Conservation (phyloP, 2,888 invertebrate genomes). For the Schizotus pectinicornis region DNA sequence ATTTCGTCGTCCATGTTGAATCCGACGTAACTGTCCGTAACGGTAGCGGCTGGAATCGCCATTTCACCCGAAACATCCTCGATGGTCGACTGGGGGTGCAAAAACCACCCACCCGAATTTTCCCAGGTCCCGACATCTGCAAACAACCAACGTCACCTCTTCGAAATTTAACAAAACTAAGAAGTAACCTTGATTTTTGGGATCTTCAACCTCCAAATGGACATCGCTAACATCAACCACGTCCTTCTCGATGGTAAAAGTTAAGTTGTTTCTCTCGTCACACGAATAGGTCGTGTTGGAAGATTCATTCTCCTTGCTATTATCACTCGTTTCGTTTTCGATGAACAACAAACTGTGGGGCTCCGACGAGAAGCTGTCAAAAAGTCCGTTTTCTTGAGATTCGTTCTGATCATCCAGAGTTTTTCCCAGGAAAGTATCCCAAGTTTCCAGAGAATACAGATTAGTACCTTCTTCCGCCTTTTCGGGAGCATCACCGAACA, state of each 20-base stretch:
- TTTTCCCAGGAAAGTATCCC: constrained; percentile 57
- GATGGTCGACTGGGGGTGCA: constrained; percentile 55
- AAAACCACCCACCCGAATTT: constrained; percentile 56
- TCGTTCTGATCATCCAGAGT: constrained; percentile 49
- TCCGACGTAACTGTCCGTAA: constrained; percentile 59
- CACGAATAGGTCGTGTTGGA: neutral
- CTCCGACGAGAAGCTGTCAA: constrained; percentile 50
- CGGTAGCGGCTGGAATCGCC: constrained; percentile 33
- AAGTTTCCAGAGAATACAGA: constrained; percentile 56
- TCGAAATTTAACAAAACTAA: neutral
- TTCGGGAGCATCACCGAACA: constrained; percentile 27
- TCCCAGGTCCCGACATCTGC: constrained; percentile 40
- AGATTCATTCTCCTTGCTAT: constrained; percentile 8
- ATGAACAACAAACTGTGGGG: constrained; percentile 51
- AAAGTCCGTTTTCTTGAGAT: constrained; percentile 40
- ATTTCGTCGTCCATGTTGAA: constrained; percentile 73
- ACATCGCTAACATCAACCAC: constrained; percentile 16
- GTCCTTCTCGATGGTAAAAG: constrained; percentile 20
- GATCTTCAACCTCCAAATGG: constrained; percentile 12
- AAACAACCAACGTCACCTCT: constrained; percentile 2
- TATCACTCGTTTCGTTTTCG: constrained; percentile 34
- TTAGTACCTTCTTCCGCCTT: constrained; percentile 41
- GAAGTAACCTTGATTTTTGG: constrained; percentile 3
- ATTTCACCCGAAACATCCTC: constrained; percentile 51
- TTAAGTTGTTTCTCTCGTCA: constrained; percentile 15